These are phyloP conservation scores for Tillus elongatus DNA, from an alignment of 2,888 invertebrate genomes.

Conservation along the genomic window DNA sequence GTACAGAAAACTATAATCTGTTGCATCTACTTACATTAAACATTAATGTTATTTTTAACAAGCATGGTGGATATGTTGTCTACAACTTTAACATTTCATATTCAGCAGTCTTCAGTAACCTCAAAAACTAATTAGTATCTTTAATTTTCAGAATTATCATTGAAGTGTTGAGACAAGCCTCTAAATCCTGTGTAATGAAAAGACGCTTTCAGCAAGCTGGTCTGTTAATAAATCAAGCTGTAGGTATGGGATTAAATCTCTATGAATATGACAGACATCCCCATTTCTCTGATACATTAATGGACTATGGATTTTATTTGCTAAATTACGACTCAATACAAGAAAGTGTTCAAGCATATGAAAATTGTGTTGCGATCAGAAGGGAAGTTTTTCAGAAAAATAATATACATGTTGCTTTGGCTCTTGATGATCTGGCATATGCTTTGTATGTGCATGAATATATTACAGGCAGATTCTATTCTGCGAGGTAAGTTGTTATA, in stretches of 20 bases:
- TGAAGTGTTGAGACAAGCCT: constrained; percentile 77
- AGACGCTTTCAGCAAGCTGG: constrained; percentile 75
- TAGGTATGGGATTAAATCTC: constrained; percentile 55
- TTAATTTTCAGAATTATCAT: constrained; percentile 56
- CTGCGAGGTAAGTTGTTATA: constrained; percentile 51
- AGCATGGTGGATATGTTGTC: no score
- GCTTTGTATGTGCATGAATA: constrained; percentile 89
- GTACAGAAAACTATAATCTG: no score
- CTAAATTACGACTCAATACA: constrained; percentile 79
- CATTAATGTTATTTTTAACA: no score
- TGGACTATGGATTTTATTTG: constrained; percentile 86
- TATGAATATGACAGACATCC: constrained; percentile 60
- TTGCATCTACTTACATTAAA: no score
- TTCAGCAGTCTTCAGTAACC: constrained; percentile 7
- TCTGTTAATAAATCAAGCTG: constrained; percentile 73
- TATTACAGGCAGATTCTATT: constrained; percentile 74
- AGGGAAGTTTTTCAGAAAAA: constrained; percentile 70
- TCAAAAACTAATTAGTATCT: constrained; percentile 9
- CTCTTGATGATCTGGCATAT: constrained; percentile 88
- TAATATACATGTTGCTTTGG: constrained; percentile 81
- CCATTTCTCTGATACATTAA: constrained; percentile 72
- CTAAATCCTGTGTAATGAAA: constrained; percentile 85
- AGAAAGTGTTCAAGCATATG: constrained; percentile 76
- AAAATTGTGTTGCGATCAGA: constrained; percentile 66
- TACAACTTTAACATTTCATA: no score